Evolutionary conservation across 2,888 invertebrate genomes (phyloP), one percentile per base, ranked within the genome.

Genomic region (Onchidella celtica): DNA sequence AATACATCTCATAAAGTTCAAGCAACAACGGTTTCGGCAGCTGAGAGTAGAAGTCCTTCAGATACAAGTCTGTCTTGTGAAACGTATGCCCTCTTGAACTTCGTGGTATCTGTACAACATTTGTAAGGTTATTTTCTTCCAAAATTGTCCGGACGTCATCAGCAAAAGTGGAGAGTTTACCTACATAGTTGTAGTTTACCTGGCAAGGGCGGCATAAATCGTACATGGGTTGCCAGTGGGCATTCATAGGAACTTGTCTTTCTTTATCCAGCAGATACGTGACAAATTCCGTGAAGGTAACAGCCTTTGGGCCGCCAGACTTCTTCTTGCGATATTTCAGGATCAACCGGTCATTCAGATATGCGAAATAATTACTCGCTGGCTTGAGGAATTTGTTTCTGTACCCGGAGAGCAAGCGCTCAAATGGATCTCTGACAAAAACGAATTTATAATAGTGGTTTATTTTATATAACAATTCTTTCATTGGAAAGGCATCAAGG

Each of bases 381-480:
- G 94, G 55, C 9, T 36, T 93, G 84, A 94, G 96, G 86, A 98
- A 94, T 94, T 98, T 98, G 93, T 98, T 98, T 85, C 97, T 95
- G 93, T 96, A 98, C 0, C 98, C 98, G 0, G 98, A 98, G 65
- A 98, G 94, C 65, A 98, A 93, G 84, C 98, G 95, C 91, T 98
- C 98, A 92, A 98, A 96, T 0, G 98, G 98, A 94, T 98, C 97
- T 36, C 98, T 95, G 0, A 97, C 97, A 89, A 98, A 96, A 73
- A 98, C 94, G 92, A 98, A 96, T 88, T 97, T 96, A 77, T 96
- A 96, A 91, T 97, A 98, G 82, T 95, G 95, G 55, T 95, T 94
- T 29, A 98, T 93, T 92, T 96, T 96, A 68, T 94, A 91, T 70
- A 95, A 93, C 65, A 96, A 95, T 87, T 96, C 96, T 0, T 94